A percentile compares a stretch with the other conserved stretches of the same genome.
phyloP scores from a whole-genome alignment of 2,888 invertebrate genomes.

The Drosophila dives region DNA sequence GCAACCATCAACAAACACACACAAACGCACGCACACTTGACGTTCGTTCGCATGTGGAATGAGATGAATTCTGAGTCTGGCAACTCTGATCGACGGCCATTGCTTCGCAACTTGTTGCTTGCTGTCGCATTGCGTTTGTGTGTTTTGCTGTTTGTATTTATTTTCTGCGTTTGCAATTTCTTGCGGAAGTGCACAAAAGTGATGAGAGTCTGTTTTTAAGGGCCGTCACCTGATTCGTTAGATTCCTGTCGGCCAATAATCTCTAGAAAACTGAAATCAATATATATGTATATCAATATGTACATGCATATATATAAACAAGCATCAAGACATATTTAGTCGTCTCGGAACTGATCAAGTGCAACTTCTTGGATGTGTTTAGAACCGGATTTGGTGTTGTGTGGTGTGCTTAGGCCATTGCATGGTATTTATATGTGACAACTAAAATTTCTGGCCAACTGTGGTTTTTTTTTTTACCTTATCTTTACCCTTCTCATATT shows the following conservation, averaged over 20 bases:
- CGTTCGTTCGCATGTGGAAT: conserved; percentile 45
- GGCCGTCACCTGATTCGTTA: conserved; percentile 14
- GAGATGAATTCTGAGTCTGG: conserved; percentile 64
- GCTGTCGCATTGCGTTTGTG: conserved; percentile 57
- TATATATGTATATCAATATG: background rate
- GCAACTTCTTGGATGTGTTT: conserved; percentile 59
- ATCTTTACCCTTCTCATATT: conserved; percentile 13
- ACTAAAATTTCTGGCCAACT: conserved; percentile 63
- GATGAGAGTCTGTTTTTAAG: conserved; percentile 14
- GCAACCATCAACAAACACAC: conserved; percentile 33
- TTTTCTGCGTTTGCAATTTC: conserved; percentile 42
- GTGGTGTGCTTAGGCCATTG: conserved; percentile 41
- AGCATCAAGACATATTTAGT: background rate
- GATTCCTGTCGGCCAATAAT: conserved; percentile 10
- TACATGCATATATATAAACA: conserved; percentile 2
- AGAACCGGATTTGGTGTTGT: conserved; percentile 67
- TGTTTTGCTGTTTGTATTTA: conserved; percentile 50
- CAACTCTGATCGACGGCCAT: conserved; percentile 75
- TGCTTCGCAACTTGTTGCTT: conserved; percentile 78
- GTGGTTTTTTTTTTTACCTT: conserved; percentile 34
- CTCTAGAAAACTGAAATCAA: conserved; percentile 8
- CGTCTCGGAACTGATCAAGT: conserved; percentile 46
- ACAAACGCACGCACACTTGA: conserved; percentile 32
- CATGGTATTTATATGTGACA: conserved; percentile 65
- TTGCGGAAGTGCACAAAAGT: conserved; percentile 22